A percentile compares a stretch with the other conserved stretches of the same genome.
Evolutionary conservation across 1,140 invertebrate genomes (phyloP).

Genomic region (Pseudomyrmex cubaensis): DNA sequence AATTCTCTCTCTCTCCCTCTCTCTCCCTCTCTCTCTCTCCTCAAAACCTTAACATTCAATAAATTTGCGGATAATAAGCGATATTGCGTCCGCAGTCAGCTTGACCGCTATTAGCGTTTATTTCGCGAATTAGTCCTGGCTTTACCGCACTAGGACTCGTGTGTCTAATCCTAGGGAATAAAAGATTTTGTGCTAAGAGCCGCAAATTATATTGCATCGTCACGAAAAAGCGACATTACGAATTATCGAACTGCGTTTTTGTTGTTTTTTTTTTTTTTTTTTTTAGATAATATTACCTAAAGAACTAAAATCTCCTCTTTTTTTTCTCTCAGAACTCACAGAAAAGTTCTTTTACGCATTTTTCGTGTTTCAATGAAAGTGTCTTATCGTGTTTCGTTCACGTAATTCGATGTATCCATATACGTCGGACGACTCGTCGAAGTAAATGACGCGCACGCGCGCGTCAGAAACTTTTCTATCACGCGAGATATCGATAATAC

Average conservation of each 20-base stretch:
- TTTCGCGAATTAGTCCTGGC: slow-evolving; percentile 35
- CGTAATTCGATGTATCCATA: not conserved
- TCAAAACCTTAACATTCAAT: slow-evolving; percentile 56
- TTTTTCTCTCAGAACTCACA: too few species aligned
- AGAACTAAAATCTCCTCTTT: not conserved
- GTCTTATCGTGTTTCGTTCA: not conserved
- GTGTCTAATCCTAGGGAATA: slow-evolving; percentile 31
- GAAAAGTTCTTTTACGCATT: too few species aligned
- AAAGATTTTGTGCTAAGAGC: slow-evolving; percentile 23
- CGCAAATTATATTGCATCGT: not conserved
- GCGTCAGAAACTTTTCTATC: slow-evolving; percentile 19
- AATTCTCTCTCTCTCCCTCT: not conserved
- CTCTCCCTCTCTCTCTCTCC: too few species aligned
- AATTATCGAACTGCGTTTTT: not conserved
- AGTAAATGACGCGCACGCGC: slow-evolving; percentile 28
- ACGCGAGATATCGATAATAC: slow-evolving; percentile 23
- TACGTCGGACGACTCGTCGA: not conserved
- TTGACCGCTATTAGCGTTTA: slow-evolving; percentile 53
- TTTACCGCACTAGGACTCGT: slow-evolving; percentile 38
- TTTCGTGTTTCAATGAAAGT: not conserved
- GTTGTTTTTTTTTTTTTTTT: not conserved
- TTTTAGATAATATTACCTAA: not conserved
- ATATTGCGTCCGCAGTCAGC: slow-evolving; percentile 46
- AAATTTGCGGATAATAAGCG: slow-evolving; percentile 58
- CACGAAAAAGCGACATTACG: not conserved